Base-by-base conservation (phyloP, 2,113 vertebrate genomes). In the Sapajus apella region DNA sequence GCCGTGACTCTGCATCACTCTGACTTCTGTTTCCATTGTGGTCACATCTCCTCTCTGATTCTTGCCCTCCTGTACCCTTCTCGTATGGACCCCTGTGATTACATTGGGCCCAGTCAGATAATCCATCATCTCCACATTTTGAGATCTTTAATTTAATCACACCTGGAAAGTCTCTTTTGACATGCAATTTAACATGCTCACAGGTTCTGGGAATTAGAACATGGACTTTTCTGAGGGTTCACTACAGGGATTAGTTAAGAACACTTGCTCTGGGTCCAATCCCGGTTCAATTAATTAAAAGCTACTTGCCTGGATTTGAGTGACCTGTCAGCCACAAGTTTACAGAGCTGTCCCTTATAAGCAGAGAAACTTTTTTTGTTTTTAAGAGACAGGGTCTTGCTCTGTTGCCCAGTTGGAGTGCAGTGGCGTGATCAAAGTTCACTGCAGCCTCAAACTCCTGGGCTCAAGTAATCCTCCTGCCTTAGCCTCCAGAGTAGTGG, bases 11-110 rank as follows among this genome's bases (percentile, higher is more conserved):
- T 10, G 20, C 30, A 12, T 45, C 5, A 23, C 30, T 12, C 35
- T 7, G 12, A 4, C 17, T 68, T 76, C n/a, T 47, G 45, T 3
- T 37, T n/a, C 32, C 6, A 13, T 76, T 23, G 0, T 18, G 1
- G 6, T 50, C 14, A 32, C 10, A 43, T 7, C 43, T 81, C 37
- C 72, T 27, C 56, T 35, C 72, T 77, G 43, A 18, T 8, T 23
- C 72, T 68, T 21, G 30, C 25, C 23, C 27, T 94, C 43, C 40
- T 21, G 25, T 6, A 8, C 27, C 8, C 45, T 47, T 3, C 32
- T 70, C 50, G 0, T 14, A 32, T 58, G 76, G 30, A 72, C 16
- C 21, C 20, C 18, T n/a, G 4, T n/a, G 56, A 55, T 27, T 35
- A n/a, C 10, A 9, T 6, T 21, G 79, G 20, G 5, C 56, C 21